Evolutionary conservation across 2,888 invertebrate genomes (phyloP).

Genomic region (Apamea crenata): DNA sequence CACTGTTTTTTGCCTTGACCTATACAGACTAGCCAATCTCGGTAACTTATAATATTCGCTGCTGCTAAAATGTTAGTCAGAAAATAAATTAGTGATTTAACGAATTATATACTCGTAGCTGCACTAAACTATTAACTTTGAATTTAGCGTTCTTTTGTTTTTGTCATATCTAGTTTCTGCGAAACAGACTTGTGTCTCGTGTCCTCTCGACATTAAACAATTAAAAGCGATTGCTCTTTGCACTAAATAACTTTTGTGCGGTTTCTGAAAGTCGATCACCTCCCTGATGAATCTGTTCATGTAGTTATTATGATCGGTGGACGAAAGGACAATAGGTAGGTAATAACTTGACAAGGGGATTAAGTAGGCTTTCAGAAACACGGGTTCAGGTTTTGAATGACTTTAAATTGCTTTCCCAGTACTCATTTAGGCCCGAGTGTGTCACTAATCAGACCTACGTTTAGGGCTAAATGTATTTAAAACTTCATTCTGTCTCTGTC

Average conservation of each 20-base stretch:
- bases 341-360: conserved; percentile 6
- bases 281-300: background rate
- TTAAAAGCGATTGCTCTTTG: background rate
- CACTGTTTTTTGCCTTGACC: conserved; percentile 57
- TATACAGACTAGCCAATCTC: conserved; percentile 32
- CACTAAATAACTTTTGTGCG: background rate
- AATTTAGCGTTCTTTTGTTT: conserved; percentile 5
- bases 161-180: background rate
- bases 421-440: background rate
- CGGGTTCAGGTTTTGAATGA: background rate
- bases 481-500: background rate
- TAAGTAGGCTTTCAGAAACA: conserved; percentile 15
- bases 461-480: background rate
- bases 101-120: conserved; percentile 17
- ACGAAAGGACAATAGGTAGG: background rate
- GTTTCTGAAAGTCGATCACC: background rate
- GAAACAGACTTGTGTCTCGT: background rate
- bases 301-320: background rate
- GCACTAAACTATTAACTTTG: conserved; percentile 8
- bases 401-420: background rate
- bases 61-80: conserved; percentile 25
- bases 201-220: conserved; percentile 8
- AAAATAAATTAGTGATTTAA: conserved; percentile 5
- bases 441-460: background rate
- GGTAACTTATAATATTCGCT: conserved; percentile 18